Conservation (phyloP, 1,140 invertebrate genomes). For the Prorops nasuta region DNA sequence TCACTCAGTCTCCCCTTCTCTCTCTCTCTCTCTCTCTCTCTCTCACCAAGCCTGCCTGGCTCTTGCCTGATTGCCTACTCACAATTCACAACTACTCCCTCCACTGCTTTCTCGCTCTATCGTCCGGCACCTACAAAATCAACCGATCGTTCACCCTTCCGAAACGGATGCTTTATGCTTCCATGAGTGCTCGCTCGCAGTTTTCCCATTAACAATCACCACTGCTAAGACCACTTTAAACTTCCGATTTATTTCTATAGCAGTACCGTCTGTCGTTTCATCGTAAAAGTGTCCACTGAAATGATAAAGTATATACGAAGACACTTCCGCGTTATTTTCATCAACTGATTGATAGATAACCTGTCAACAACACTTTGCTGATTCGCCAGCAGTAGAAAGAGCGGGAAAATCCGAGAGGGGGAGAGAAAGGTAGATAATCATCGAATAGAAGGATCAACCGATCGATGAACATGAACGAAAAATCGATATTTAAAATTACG, state of each 20-base stretch:
- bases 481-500: too few species aligned
- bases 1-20: slow-evolving; percentile 27
- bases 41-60: background rate
- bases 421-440: background rate
- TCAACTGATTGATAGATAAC: too few species aligned
- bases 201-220: background rate
- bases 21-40: slow-evolving; percentile 4
- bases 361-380: too few species aligned
- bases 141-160: background rate
- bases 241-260: too few species aligned
- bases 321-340: too few species aligned
- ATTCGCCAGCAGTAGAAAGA: background rate
- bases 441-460: background rate
- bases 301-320: background rate
- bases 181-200: background rate
- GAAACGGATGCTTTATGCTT: background rate
- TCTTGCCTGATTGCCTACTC: background rate
- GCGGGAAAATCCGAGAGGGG: background rate
- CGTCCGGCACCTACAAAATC: background rate
- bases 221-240: background rate
- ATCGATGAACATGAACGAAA: too few species aligned
- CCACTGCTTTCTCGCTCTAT: background rate
- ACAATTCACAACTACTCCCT: too few species aligned
- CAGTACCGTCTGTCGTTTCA: too few species aligned
- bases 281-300: background rate